Conservation (phyloP, 2,113 vertebrate species). For the Empidonax alnorum region DNA sequence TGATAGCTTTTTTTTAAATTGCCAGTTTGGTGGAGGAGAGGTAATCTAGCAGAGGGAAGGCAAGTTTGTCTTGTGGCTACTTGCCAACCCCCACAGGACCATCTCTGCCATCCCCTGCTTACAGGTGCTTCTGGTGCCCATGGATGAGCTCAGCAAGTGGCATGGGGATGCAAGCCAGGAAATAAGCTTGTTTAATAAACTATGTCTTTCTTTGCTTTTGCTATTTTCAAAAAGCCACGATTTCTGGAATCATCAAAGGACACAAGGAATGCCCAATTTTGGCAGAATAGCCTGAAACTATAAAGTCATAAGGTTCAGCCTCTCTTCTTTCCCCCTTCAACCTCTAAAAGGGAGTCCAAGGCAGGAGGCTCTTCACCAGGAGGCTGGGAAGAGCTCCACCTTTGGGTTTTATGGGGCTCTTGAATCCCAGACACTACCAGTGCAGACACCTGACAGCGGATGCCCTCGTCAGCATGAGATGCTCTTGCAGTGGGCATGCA, state of each 20-base stretch:
- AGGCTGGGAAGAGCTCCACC: not conserved
- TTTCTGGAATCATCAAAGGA: not conserved
- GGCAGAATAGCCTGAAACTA: not conserved
- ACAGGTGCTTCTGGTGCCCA: not conserved
- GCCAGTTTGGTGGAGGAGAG: not conserved
- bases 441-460: accelerated
- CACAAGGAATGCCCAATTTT: not conserved
- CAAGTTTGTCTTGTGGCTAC: not conserved
- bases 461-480: not conserved
- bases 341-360: not conserved
- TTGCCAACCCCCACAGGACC: accelerated
- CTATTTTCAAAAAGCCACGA: not conserved
- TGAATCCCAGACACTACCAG: not conserved
- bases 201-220: not conserved
- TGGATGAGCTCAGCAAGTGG: accelerated
- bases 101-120: not conserved
- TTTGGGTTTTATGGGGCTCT: not conserved
- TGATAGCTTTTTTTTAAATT: not conserved
- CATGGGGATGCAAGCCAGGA: accelerated
- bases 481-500: accelerated
- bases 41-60: not conserved
- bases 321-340: not conserved
- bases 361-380: not conserved
- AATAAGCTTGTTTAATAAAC: not conserved
- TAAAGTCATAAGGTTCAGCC: not conserved